Base-by-base conservation (phyloP, 2,113 vertebrate species). In the Leuciscus idus region DNA sequence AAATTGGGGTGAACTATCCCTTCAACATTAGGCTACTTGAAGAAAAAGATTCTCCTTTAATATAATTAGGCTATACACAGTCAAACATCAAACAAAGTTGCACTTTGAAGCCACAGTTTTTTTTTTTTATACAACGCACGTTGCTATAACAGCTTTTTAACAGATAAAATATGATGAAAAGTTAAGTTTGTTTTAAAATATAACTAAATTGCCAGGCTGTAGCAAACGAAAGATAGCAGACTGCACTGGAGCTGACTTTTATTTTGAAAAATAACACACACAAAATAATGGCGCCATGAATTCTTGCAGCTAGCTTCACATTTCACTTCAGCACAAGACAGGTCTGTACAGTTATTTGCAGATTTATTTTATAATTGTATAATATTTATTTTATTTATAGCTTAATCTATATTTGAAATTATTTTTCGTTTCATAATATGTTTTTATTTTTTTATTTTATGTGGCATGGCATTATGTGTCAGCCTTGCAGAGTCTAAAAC, bases 241-340 rank as follows among this genome's bases (percentile, higher is more conserved):
- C 9, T 6, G 8, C 1, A 68, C 12, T 12, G 11, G 23, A 48
- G 7, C 13, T 77, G 80, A 82, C 81, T 57, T 72, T 83, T 83
- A 83, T 83, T 83, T 83, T 83, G 81, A 72, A 83, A 83, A 36
- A 2, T 15, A 12, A 39, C 19, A 23, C 3, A 19, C 2, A 62
- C 4, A 1, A 17, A 19, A 21, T 2, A 0, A 23, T 28, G 61
- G 30, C 79, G 79, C 61, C 61, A 66, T 30, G 9, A 12, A 21
- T 46, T 50, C n/a, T 19, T 43, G 46, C 23, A 2, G 4, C 30
- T n/a, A 5, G 33, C 28, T 84, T 84, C 68, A 73, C 68, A 23
- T 36, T 59, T 57, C 23, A 36, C 19, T 23, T 36, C 43, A 50
- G 19, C 26, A 19, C 6, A 26, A 70, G 26, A 30, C n/a, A 55